Conservation (phyloP, 2,113 vertebrate genomes). For the Bombycilla garrulus region DNA sequence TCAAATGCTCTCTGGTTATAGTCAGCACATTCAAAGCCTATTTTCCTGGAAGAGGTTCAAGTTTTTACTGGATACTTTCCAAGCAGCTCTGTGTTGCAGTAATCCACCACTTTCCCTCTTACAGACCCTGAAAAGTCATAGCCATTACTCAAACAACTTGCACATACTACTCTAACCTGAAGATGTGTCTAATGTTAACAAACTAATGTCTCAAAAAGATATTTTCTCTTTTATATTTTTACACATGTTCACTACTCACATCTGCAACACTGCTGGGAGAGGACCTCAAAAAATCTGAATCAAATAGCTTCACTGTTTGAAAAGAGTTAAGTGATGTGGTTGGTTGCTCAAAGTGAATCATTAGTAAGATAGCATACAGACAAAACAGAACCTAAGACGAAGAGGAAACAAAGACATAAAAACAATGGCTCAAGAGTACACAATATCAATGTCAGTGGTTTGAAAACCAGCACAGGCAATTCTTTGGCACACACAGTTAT, state of each 20-base stretch:
- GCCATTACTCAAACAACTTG: constrained; percentile 16
- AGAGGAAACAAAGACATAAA: not conserved
- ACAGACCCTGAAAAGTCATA: not conserved
- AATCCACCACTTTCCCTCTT: not conserved
- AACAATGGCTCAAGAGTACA: not conserved
- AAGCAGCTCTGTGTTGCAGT: constrained; percentile 1
- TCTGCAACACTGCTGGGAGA: not conserved
- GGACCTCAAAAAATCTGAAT: not conserved
- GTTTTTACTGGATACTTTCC: constrained; percentile 48
- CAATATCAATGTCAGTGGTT: not conserved
- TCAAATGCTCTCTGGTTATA: constrained; percentile 46
- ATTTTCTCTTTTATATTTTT: not conserved
- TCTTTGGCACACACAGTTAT: not conserved
- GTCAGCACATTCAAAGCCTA: constrained; percentile 46
- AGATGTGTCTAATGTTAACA: constrained; percentile 1
- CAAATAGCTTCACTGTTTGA: not conserved
- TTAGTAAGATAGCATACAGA: not conserved
- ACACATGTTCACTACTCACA: not conserved
- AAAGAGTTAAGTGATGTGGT: not conserved
- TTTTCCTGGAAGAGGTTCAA: constrained; percentile 43
- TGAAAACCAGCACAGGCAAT: not conserved
- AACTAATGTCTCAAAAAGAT: not conserved
- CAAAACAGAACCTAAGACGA: not conserved
- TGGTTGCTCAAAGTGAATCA: not conserved
- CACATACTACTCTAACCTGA: not conserved